A percentile compares a stretch with the other conserved stretches of the same genome.
phyloP scores from a whole-genome alignment of 2,113 vertebrate genomes.

The Ceratotherium simum region DNA sequence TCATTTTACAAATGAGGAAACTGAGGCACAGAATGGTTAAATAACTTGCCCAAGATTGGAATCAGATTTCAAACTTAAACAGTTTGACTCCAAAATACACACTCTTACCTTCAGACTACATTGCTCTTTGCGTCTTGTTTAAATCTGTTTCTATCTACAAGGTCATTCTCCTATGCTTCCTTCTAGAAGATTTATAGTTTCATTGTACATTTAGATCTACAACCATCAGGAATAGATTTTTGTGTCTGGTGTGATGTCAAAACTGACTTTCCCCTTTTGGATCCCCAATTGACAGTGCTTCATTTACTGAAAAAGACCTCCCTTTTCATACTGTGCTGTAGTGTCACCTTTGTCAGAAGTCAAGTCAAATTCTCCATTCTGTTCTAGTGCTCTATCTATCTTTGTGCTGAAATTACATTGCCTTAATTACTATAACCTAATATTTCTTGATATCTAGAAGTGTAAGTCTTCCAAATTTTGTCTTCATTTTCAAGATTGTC shows the following conservation, averaged over 20 bases:
- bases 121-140: not conserved
- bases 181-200: not conserved
- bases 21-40: not conserved
- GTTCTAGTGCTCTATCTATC: not conserved
- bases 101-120: not conserved
- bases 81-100: not conserved
- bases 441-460: not conserved
- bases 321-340: not conserved
- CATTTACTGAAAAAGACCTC: not conserved
- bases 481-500: not conserved
- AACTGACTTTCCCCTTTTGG: not conserved
- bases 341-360: not conserved
- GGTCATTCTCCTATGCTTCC: not conserved
- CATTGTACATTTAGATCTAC: not conserved
- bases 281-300: not conserved
- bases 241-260: not conserved
- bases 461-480: not conserved
- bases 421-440: not conserved
- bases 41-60: not conserved
- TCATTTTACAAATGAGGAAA: not conserved
- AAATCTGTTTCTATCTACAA: not conserved
- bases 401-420: not conserved
- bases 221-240: not conserved
- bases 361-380: not conserved
- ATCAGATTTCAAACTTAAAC: not conserved